Evolutionary conservation across 2,888 invertebrate genomes (phyloP).

Genomic region (Zhengitettix transpicula): DNA sequence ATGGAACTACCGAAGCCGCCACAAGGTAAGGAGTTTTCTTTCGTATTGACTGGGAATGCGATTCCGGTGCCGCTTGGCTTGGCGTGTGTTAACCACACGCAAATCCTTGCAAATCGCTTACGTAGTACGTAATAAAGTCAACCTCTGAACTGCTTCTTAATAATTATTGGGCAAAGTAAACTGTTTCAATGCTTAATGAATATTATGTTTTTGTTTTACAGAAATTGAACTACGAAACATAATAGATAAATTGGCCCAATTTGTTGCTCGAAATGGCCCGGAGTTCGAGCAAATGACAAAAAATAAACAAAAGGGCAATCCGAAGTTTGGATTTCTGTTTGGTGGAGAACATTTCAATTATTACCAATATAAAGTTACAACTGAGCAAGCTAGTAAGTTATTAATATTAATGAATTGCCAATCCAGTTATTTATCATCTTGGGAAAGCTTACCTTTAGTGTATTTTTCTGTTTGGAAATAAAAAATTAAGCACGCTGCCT

Average conservation of each 20-base stretch:
- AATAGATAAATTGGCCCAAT: slow-evolving; percentile 96
- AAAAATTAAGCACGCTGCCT: no score
- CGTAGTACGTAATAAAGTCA: no score
- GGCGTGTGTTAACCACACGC: no score
- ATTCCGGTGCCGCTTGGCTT: no score
- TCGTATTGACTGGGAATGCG: no score
- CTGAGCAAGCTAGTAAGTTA: slow-evolving; percentile 82
- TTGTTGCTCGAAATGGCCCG: slow-evolving; percentile 98
- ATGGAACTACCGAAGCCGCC: slow-evolving; percentile 40
- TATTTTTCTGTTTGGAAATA: no score
- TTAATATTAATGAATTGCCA: neutral
- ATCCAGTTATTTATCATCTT: no score
- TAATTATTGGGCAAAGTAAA: no score
- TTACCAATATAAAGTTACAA: slow-evolving; percentile 89
- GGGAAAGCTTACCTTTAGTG: no score
- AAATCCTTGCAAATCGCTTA: no score
- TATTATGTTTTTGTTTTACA: slow-evolving; percentile 24
- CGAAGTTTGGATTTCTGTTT: slow-evolving; percentile 92
- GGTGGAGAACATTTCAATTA: slow-evolving; percentile 92
- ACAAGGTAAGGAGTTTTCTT: slow-evolving; percentile 31
- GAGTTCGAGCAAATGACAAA: slow-evolving; percentile 99
- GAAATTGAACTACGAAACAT: slow-evolving; percentile 92
- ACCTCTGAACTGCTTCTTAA: no score
- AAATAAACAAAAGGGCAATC: slow-evolving; percentile 94
- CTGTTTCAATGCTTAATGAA: no score